Evolutionary conservation across 1,140 invertebrate species (phyloP), one percentile per base, ranked within the genome.

Genomic region (Vanessa atalanta): DNA sequence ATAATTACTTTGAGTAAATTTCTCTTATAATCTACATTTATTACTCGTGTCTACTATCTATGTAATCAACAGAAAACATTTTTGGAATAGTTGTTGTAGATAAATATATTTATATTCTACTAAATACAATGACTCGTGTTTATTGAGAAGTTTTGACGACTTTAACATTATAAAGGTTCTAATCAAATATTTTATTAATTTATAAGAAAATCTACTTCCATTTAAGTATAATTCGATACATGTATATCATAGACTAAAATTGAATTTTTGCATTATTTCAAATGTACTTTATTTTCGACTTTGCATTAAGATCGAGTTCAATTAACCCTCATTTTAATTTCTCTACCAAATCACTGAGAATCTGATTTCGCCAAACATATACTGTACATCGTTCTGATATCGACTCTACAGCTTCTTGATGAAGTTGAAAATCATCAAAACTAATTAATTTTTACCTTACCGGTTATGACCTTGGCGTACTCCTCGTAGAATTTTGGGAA

Each of bases 401-500:
- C 57, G 57, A 61, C 57, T 61, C 26, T 61, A 61, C 3, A 15
- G 5, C 26, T 61, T 37, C 14, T 12, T 37, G 15, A 61, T 61
- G 37, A 61, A 23, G 26, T 61, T 61, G 23, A 61, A n/a, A 61
- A 61, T 61, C 23, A 11, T 23, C 20, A 26, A 50, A 66, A 23
- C 26, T 88, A 91, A 70, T 89, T 75, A 67, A 90, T 83, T 82
- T 92, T 92, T 70, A 79, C 76, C 64, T 91, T 91, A 15, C 85
- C 88, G 0, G 87, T 87, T 50, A 90, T 81, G 11, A 93, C 47
- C 77, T 91, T 92, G 5, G 93, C 91, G 69, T 93, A 90, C 47
- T 93, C 81, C 14, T 88, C 86, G 77, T 95, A 95, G 69, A 95
- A 91, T 0, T 84, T 75, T 12, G 96, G 94, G 81, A 97, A 96